Percentiles rank a stretch among this genome's conserved stretches.
Evolutionary conservation across 2,888 invertebrate genomes (phyloP).

Genomic region (Ichneumoninae sp.): DNA sequence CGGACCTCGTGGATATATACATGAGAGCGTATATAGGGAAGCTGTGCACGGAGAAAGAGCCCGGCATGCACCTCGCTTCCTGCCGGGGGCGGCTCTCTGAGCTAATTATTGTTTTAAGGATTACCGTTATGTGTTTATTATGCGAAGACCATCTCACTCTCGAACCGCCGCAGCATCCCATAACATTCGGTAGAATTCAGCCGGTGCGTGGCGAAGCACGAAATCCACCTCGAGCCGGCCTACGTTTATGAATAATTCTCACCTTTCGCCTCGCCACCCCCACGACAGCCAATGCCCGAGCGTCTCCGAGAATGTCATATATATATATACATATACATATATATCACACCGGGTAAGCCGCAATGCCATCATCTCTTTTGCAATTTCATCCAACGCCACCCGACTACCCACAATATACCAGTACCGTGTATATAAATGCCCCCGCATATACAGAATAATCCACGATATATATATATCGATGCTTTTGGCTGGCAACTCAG

Average conservation of each 20-base stretch:
- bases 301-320: slow-evolving; percentile 48
- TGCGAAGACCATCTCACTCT: slow-evolving; percentile 77
- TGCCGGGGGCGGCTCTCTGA: slow-evolving; percentile 73
- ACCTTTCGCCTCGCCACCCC: slow-evolving; percentile 71
- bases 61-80: slow-evolving; percentile 59
- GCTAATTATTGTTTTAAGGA: slow-evolving; percentile 85
- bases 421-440: slow-evolving; percentile 13
- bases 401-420: slow-evolving; percentile 14
- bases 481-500: background rate
- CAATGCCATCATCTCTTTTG: slow-evolving; percentile 39
- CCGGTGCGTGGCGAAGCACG: slow-evolving; percentile 72
- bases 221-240: slow-evolving; percentile 74
- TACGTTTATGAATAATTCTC: slow-evolving; percentile 83
- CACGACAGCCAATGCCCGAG: slow-evolving; percentile 57
- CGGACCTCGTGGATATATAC: slow-evolving; percentile 41
- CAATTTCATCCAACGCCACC: slow-evolving; percentile 25
- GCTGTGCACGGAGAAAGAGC: slow-evolving; percentile 40
- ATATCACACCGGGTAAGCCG: slow-evolving; percentile 19
- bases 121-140: slow-evolving; percentile 84
- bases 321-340: background rate
- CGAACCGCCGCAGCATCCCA: slow-evolving; percentile 63
- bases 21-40: slow-evolving; percentile 2
- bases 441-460: background rate
- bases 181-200: slow-evolving; percentile 82
- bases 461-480: background rate